Evolutionary conservation across 92 coral and sea anemone genomes (phyloP).

Genomic region (Paragorgia papillata): DNA sequence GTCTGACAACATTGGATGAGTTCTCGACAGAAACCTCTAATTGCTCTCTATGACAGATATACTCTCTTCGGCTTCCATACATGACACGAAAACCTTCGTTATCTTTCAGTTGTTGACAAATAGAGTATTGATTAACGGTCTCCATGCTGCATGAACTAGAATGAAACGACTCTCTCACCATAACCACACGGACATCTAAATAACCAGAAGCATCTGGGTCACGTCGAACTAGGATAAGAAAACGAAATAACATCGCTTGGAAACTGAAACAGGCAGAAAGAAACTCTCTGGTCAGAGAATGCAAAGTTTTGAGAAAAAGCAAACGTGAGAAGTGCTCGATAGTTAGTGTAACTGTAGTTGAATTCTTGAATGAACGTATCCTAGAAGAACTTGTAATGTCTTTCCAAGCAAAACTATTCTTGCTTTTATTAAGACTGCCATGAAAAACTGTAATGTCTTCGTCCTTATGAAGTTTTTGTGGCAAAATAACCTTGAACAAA

Average conservation of each 20-base stretch:
- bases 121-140: not conserved
- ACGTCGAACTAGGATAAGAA: not conserved
- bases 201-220: not conserved
- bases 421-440: not conserved
- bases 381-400: not conserved
- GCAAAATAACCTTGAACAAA: conserved; percentile 3
- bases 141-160: not conserved
- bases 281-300: not conserved
- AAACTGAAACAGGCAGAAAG: not conserved
- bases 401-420: not conserved
- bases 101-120: conserved; percentile 5
- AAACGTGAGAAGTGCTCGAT: conserved; percentile 2
- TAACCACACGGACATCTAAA: not conserved
- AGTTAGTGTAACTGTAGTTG: not conserved
- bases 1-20: not conserved
- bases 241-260: not conserved
- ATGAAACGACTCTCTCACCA: conserved; percentile 16
- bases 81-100: conserved; percentile 23
- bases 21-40: not conserved
- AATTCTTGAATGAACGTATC: conserved; percentile 5
- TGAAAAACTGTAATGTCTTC: conserved; percentile 16
- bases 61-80: conserved; percentile 21
- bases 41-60: not conserved
- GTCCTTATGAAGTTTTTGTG: conserved; percentile 4
- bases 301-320: not conserved